Evolutionary conservation across 2,888 invertebrate genomes (phyloP), one percentile per base, ranked within the genome.

Genomic region (Platyscelio sp.): DNA sequence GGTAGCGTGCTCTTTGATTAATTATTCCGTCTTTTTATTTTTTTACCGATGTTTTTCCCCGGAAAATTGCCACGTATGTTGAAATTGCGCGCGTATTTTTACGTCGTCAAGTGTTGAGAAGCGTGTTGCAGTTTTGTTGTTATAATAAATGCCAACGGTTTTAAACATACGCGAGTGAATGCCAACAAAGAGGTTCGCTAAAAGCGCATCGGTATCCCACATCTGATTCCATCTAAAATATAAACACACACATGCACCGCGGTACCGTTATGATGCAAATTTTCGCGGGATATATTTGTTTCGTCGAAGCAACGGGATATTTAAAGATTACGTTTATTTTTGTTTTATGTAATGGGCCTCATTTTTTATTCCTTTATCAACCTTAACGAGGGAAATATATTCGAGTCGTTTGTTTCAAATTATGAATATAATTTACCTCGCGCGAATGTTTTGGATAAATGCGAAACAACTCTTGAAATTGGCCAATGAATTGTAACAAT

Each of bases 201-300:
- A 82, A 82, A 82, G 76, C 82, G 63, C 81, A 82, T 82, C 68
- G 75, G 81, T 71, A 82, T 82, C 81, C 71, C 65, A 46, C 81
- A 76, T 82, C 81, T 76, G 76, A 76, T 76, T 82, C 65, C 76
- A 71, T 76, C 76, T 63, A 49, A 76, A 76, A 82, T 76, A 82
- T 76, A 82, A 76, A 65, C 76, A 65, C 60, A 75, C 26, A 71
- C 38, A 74, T 33, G 54, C 49, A 24, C 63, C 43, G 33, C 27
- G 18, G 43, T 70, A 76, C 81, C 75, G 76, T 82, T 76, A 71
- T 82, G 76, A 82, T 76, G 76, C 76, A 82, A 71, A 75, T 82
- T 76, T 82, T 56, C 51, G 46, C 65, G 38, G 61, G 71, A 61
- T 82, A 65, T 76, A 76, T 76, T 76, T 76, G 70, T 82, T 82